These are phyloP conservation scores for Thera britannica DNA, from an alignment of 2,888 invertebrate genomes.

Conservation along the genomic window DNA sequence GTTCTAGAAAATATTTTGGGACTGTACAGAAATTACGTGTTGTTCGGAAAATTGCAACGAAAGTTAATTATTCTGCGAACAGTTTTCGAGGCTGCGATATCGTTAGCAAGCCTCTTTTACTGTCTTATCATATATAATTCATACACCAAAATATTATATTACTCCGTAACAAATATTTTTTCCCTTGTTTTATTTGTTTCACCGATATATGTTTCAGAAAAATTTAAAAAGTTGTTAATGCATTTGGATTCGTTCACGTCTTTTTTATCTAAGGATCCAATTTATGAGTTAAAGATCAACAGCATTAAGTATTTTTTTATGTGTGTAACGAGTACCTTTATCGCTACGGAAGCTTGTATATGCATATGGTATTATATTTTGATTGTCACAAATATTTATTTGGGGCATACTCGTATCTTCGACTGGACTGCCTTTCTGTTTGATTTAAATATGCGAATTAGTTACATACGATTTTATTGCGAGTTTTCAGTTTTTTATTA, in stretches of 20 bases:
- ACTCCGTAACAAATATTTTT: neutral
- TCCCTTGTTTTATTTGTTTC: neutral
- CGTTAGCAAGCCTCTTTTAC: neutral
- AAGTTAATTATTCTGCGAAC: constrained; percentile 14
- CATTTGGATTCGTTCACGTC: constrained; percentile 5
- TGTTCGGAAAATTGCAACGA: constrained; percentile 20
- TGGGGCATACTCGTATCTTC: neutral
- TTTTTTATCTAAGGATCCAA: constrained; percentile 12
- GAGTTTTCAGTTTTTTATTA: constrained; percentile 7
- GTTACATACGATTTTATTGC: neutral
- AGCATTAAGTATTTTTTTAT: neutral
- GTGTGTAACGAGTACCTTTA: neutral
- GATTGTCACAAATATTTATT: neutral
- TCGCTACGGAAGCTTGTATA: neutral
- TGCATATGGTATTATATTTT: neutral
- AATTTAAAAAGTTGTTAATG: constrained; percentile 13
- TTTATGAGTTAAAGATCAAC: neutral
- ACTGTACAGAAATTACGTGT: constrained; percentile 29
- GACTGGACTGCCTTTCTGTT: neutral
- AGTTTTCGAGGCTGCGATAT: constrained; percentile 8
- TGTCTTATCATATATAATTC: neutral
- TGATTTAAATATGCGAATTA: neutral
- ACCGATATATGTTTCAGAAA: constrained; percentile 12
- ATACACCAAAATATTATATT: neutral
- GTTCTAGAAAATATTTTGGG: constrained; percentile 25